Conservation (phyloP, 2,113 vertebrate species). For the Lagopus leucura region DNA sequence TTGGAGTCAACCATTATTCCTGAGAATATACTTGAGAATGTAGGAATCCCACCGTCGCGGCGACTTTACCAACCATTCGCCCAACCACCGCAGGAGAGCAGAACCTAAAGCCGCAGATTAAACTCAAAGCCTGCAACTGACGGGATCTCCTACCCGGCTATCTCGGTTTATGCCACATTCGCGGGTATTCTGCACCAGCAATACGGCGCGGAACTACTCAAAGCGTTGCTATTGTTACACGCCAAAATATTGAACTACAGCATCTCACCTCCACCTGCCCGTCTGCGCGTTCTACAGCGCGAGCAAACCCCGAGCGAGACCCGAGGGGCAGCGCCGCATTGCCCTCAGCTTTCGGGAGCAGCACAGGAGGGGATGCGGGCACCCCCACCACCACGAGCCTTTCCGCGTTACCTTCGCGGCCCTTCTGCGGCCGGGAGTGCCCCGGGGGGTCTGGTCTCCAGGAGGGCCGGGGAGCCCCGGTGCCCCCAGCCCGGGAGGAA, state of each 20-base stretch:
- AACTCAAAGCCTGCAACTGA: not conserved
- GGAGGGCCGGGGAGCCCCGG: no score
- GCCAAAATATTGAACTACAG: conserved; percentile 47
- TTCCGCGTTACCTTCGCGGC: not conserved
- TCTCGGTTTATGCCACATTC: conserved; percentile 14
- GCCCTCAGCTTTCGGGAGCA: not conserved
- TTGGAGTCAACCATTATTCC: not conserved
- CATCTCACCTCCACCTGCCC: conserved; percentile 31
- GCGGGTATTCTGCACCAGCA: not conserved
- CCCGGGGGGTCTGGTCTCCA: not conserved
- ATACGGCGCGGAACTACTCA: conserved; percentile 37
- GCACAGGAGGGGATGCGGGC: not conserved
- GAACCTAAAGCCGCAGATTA: not conserved
- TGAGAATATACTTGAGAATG: not conserved
- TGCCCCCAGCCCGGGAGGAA: not conserved
- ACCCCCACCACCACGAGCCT: not conserved
- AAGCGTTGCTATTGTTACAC: not conserved
- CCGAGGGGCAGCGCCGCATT: not conserved
- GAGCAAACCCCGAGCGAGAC: not conserved
- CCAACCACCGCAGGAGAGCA: not conserved
- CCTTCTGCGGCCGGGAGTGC: not conserved
- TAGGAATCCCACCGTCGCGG: not conserved
- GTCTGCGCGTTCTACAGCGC: not conserved
- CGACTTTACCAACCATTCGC: not conserved
- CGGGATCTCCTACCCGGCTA: not conserved